These are phyloP conservation scores for Neria commutata DNA, from an alignment of 2,888 invertebrate genomes.

Conservation along the genomic window DNA sequence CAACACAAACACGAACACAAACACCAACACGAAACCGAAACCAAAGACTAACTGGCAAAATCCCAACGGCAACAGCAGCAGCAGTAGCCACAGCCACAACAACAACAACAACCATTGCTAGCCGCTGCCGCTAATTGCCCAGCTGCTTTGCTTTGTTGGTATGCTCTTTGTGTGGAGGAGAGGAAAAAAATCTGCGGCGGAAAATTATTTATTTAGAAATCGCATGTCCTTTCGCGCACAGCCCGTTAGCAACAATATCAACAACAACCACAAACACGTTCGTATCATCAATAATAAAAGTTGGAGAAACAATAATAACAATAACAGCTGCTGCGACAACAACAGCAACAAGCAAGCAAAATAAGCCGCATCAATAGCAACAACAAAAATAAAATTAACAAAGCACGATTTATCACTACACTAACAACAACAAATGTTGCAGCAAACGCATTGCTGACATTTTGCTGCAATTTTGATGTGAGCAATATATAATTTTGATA, in stretches of 20 bases:
- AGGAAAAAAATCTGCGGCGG: not conserved
- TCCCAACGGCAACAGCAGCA: not conserved
- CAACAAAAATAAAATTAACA: constrained; percentile 6
- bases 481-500: too few species aligned
- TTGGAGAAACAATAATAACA: not conserved
- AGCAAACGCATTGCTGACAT: too few species aligned
- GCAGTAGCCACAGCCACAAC: not conserved
- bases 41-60: constrained; percentile 26
- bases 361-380: not conserved
- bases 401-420: too few species aligned
- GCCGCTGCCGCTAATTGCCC: too few species aligned
- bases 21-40: constrained; percentile 15
- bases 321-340: not conserved
- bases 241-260: not conserved
- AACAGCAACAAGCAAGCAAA: not conserved
- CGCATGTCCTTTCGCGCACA: not conserved
- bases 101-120: constrained; percentile 7
- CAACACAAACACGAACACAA: constrained; percentile 22
- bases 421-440: too few species aligned
- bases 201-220: not conserved
- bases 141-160: too few species aligned
- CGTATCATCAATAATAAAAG: not conserved
- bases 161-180: too few species aligned
- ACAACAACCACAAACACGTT: not conserved
- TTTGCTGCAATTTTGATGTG: too few species aligned